phyloP scores from a whole-genome alignment of 2,888 invertebrate genomes.

The Eupithecia inturbata region DNA sequence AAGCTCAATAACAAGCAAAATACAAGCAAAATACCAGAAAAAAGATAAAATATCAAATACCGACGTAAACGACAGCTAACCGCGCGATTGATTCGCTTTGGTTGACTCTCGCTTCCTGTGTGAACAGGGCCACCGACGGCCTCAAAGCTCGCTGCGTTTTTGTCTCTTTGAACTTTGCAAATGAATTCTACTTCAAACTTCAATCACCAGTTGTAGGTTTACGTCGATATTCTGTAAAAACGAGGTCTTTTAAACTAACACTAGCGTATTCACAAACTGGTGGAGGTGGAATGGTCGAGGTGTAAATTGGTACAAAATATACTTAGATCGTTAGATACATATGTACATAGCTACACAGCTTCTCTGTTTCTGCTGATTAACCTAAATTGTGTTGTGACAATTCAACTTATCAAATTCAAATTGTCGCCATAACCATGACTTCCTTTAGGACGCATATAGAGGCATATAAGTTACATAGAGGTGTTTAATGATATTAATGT shows the following conservation, averaged over 20 bases:
- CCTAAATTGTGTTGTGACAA: background rate
- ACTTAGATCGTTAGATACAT: too few species aligned
- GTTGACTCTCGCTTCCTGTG: background rate
- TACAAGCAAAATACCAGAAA: too few species aligned
- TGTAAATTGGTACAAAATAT: too few species aligned
- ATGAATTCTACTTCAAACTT: conserved; percentile 52
- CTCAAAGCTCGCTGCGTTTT: conserved; percentile 49
- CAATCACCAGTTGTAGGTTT: conserved; percentile 42
- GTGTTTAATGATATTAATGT: too few species aligned
- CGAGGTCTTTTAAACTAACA: background rate
- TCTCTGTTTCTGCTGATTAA: background rate
- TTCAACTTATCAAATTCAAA: background rate
- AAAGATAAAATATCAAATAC: too few species aligned
- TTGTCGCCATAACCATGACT: background rate
- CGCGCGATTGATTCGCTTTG: background rate
- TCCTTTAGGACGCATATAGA: background rate
- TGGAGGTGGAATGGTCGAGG: background rate
- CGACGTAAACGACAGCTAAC: background rate
- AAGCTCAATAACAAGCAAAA: too few species aligned
- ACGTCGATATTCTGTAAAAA: conserved; percentile 10
- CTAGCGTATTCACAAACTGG: background rate
- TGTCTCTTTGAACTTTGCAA: conserved; percentile 52
- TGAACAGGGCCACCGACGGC: conserved; percentile 19
- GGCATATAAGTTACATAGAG: too few species aligned
- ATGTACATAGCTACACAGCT: too few species aligned